Conservation (phyloP, 2,113 vertebrate species). For the Pseudolaguvia tuberculata region DNA sequence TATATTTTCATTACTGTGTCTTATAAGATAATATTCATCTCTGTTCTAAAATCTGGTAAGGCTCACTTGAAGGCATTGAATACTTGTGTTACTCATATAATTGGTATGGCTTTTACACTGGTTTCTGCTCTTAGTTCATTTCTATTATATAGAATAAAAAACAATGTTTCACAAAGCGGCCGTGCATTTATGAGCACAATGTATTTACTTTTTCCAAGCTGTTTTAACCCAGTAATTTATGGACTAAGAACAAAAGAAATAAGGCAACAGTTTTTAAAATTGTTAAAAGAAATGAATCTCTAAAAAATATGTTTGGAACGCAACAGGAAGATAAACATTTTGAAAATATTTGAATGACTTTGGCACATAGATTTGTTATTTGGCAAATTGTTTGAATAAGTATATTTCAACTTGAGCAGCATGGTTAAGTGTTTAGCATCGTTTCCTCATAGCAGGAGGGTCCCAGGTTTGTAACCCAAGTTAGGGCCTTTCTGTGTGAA, state of each 20-base stretch:
- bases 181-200: slow-evolving; percentile 46
- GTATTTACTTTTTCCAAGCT: slow-evolving; percentile 45
- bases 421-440: too few relatives aligned
- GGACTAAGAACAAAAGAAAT: slow-evolving; percentile 53
- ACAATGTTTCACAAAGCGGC: slow-evolving; percentile 37
- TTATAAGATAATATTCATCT: slow-evolving; percentile 36
- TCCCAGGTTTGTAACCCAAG: too few relatives aligned
- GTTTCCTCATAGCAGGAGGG: too few relatives aligned
- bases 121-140: slow-evolving; percentile 39
- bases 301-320: not conserved
- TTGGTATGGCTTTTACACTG: slow-evolving; percentile 27
- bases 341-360: not conserved
- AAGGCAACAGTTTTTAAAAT: slow-evolving; percentile 36
- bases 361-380: too few relatives aligned
- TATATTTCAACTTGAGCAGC: too few relatives aligned
- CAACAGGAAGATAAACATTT: too few relatives aligned
- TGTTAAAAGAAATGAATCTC: slow-evolving; percentile 10
- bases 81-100: slow-evolving; percentile 44
- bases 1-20: slow-evolving; percentile 27
- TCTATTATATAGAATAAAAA: slow-evolving; percentile 46
- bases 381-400: too few relatives aligned
- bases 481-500: too few relatives aligned
- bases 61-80: slow-evolving; percentile 35
- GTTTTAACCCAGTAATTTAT: slow-evolving; percentile 52
- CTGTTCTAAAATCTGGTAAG: slow-evolving; percentile 37